Percentiles rank a stretch among this genome's conserved stretches.
These are phyloP conservation scores for Drosophila pegasa DNA, from an alignment of 2,888 invertebrate species.

Conservation along the genomic window DNA sequence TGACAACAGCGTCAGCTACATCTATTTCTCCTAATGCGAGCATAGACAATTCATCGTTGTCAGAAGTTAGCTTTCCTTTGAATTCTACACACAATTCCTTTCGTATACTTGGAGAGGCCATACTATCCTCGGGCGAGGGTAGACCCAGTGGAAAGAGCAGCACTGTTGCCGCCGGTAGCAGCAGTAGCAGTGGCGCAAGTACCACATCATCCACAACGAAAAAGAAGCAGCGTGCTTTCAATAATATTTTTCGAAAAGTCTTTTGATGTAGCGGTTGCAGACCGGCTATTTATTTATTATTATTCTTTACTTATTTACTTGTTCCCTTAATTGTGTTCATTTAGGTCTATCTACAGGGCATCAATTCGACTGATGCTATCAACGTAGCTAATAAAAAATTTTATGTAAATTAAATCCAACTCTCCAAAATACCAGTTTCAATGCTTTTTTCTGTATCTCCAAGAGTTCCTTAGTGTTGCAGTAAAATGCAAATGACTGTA, in stretches of 20 bases:
- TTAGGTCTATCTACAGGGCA: not conserved
- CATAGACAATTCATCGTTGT: slow-evolving; percentile 78
- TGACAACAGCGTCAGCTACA: slow-evolving; percentile 17
- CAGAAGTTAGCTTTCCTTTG: slow-evolving; percentile 81
- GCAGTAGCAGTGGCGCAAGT: slow-evolving; percentile 76
- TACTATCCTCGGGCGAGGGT: slow-evolving; percentile 69
- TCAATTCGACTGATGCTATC: slow-evolving; percentile 29
- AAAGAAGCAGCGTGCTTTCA: slow-evolving; percentile 88
- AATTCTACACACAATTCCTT: slow-evolving; percentile 82
- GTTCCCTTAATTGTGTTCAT: slow-evolving; percentile 29
- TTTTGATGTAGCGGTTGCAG: slow-evolving; percentile 86
- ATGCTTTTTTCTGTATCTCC: slow-evolving; percentile 33
- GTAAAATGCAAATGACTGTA: slow-evolving; percentile 69
- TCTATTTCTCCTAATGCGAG: slow-evolving; percentile 50
- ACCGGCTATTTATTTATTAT: slow-evolving; percentile 42
- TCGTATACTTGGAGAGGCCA: slow-evolving; percentile 82
- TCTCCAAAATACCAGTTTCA: slow-evolving; percentile 24
- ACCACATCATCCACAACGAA: slow-evolving; percentile 84
- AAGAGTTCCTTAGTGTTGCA: slow-evolving; percentile 73
- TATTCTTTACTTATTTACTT: slow-evolving; percentile 20
- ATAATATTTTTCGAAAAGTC: slow-evolving; percentile 92
- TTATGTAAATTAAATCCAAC: slow-evolving; percentile 26
- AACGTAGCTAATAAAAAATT: slow-evolving; percentile 22
- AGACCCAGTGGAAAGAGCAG: slow-evolving; percentile 39
- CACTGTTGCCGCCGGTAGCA: slow-evolving; percentile 50